A percentile compares a stretch with the other conserved stretches of the same genome.
Conservation (phyloP, 2,888 invertebrate genomes). For the Argyresthia albistria region DNA sequence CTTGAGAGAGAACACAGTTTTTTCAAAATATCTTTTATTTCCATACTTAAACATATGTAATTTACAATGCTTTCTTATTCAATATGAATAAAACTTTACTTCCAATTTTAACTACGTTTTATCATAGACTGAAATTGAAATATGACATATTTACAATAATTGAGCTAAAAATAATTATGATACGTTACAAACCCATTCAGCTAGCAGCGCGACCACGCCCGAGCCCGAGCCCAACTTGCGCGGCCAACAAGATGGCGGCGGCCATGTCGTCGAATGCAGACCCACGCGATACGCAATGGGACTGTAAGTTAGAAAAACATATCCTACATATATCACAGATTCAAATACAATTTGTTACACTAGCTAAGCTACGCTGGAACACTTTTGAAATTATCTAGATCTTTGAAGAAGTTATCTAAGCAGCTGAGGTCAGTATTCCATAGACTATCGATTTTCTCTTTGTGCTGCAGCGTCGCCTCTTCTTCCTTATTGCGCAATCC, state of each 20-base stretch:
- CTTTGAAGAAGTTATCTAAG: conserved; percentile 76
- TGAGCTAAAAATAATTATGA: conserved; percentile 45
- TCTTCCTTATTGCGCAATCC: conserved; percentile 59
- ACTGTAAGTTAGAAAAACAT: conserved; percentile 71
- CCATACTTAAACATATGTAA: conserved; percentile 65
- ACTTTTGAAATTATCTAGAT: conserved; percentile 74
- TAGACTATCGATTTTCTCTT: conserved; percentile 58
- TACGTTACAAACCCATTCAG: conserved; percentile 74
- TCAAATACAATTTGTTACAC: conserved; percentile 47
- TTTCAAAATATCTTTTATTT: conserved; percentile 49
- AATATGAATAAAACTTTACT: conserved; percentile 65
- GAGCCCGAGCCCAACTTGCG: conserved; percentile 15
- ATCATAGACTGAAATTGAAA: conserved; percentile 54
- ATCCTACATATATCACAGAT: conserved; percentile 67
- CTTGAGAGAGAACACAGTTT: conserved; percentile 35
- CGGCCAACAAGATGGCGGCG: conserved; percentile 74
- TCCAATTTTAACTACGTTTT: conserved; percentile 53
- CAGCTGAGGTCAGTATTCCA: conserved; percentile 76
- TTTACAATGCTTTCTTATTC: conserved; percentile 59
- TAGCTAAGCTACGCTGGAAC: conserved; percentile 32
- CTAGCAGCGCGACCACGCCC: conserved; percentile 75
- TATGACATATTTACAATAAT: conserved; percentile 29
- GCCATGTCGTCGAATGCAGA: conserved; percentile 48
- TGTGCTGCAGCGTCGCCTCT: conserved; percentile 50
- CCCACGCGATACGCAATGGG: conserved; percentile 72